Evolutionary conservation across 2,888 invertebrate species (phyloP).

Genomic region (Watsonalla cultraria): DNA sequence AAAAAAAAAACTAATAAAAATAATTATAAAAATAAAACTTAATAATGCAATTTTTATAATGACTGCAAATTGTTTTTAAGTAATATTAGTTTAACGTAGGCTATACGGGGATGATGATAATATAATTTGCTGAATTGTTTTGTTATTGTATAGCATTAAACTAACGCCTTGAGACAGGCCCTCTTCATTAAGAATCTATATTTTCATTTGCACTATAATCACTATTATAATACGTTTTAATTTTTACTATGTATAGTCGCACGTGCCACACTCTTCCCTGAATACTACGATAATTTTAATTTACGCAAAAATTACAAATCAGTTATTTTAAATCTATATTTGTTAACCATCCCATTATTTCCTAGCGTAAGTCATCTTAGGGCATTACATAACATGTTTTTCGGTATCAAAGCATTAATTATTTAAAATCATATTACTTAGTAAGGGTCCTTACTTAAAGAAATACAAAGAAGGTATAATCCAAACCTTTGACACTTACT

Average conservation of each 20-base stretch:
- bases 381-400: no score
- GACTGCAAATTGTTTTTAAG: conserved; percentile 2
- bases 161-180: conserved; percentile 22
- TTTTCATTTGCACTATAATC: not conserved
- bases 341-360: no score
- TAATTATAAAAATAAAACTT: conserved; percentile 14
- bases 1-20: conserved; percentile 22
- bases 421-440: no score
- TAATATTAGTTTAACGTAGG: conserved; percentile 7
- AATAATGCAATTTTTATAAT: conserved; percentile 15
- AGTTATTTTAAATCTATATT: no score
- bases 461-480: no score
- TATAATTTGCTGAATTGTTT: conserved; percentile 30
- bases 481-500: no score
- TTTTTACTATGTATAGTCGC: conserved; percentile 9
- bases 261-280: conserved; percentile 6
- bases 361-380: no score
- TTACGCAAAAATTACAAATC: no score
- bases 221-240: not conserved
- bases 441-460: no score
- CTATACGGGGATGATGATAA: conserved; percentile 12
- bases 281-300: no score
- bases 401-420: no score
- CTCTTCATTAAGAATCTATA: conserved; percentile 3
- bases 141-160: not conserved